phyloP scores from a whole-genome alignment of 37 sponge, comb jelly and placozoan genomes.

The Cliona cf. orientalis region DNA sequence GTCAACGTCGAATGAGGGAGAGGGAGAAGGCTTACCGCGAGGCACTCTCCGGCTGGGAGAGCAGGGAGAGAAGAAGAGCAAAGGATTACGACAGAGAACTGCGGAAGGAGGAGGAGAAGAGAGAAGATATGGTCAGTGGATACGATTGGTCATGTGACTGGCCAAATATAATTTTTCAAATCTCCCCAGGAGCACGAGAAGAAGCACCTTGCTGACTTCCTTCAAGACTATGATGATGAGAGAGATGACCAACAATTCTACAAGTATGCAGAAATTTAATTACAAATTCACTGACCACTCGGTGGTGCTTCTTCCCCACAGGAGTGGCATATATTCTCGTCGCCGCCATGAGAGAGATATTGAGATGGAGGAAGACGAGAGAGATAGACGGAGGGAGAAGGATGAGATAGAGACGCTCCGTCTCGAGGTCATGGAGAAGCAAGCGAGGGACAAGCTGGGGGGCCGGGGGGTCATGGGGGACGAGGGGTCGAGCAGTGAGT shows the following conservation, averaged over 20 bases:
- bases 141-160: not conserved
- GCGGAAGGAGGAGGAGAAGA: slow-evolving; percentile 75
- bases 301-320: not conserved
- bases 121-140: slow-evolving; percentile 68
- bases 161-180: not conserved
- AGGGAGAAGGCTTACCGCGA: slow-evolving; percentile 75
- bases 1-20: slow-evolving; percentile 55
- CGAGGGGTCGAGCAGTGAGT: slow-evolving; percentile 6
- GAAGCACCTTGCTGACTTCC: slow-evolving; percentile 73
- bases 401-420: slow-evolving; percentile 80
- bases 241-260: slow-evolving; percentile 94
- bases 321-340: slow-evolving; percentile 75
- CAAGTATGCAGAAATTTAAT: slow-evolving; percentile 44
- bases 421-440: slow-evolving; percentile 50
- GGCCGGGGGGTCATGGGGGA: not conserved
- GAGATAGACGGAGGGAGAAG: slow-evolving; percentile 86
- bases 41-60: slow-evolving; percentile 77
- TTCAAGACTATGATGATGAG: slow-evolving; percentile 95
- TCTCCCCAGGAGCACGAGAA: slow-evolving; percentile 67
- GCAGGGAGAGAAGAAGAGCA: slow-evolving; percentile 76
- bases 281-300: not conserved
- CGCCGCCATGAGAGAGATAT: slow-evolving; percentile 80
- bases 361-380: slow-evolving; percentile 91
- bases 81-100: slow-evolving; percentile 73
- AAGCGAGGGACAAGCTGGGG: slow-evolving; percentile 13